Evolutionary conservation across 2,888 invertebrate genomes (phyloP), one percentile per base, ranked within the genome.

Genomic region (Pristionchus japonicus): DNA sequence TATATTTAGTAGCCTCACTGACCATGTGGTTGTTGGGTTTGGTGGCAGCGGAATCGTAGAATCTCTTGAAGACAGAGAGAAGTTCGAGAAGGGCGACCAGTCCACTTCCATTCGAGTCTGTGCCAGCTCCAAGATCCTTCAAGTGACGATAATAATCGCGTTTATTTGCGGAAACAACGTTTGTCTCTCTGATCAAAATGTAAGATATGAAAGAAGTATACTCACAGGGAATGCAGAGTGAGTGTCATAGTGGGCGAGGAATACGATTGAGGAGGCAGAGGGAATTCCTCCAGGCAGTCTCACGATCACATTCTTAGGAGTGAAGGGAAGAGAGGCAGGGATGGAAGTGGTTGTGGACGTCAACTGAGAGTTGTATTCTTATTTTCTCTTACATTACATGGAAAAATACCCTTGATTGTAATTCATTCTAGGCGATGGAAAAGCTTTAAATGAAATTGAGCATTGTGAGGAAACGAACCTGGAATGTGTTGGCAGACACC

Each of bases 181-280:
- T n/a, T n/a, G n/a, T n/a, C n/a, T n/a, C n/a, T n/a, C n/a, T n/a
- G n/a, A n/a, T n/a, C n/a, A n/a, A n/a, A n/a, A n/a, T n/a, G n/a
- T n/a, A n/a, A n/a, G n/a, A n/a, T n/a, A n/a, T n/a, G 1, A 31
- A 67, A 67, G 3, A 3, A 47, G 34, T 64, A n/a, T 9, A 80
- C 96, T 96, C 95, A 98, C 98, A 88, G 99, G 98, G 43, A 97
- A 97, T 88, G 97, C 95, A 85, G 97, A 97, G 93, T 97, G 96
- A 31, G 97, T 96, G 94, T 99, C 99, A 93, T 98, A 97, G 95
- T 98, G 97, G 0, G 98, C 97, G 7, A 97, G 97, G 86, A 99
- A 95, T 3, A 97, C 96, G 90, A 99, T 97, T 15, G 98, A 97
- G 87, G 98, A 97, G 3, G 97, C 95, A 88, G 89, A 89, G 27